Conservation (phyloP, 2,888 invertebrate genomes). For the Atrina japonica region DNA sequence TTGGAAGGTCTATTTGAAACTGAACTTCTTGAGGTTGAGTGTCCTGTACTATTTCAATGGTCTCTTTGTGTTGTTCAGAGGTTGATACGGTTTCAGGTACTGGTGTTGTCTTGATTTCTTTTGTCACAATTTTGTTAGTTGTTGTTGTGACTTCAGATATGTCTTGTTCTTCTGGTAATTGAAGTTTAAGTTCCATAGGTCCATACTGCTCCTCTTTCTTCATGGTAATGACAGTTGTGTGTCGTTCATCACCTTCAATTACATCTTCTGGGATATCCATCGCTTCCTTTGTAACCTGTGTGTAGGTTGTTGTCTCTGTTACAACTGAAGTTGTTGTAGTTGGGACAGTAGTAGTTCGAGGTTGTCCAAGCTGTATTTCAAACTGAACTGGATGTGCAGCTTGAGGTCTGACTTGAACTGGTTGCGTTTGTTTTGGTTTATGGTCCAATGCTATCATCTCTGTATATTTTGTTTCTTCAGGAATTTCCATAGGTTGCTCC, state of each 20-base stretch:
- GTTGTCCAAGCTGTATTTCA: constrained; percentile 68
- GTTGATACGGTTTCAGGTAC: constrained; percentile 40
- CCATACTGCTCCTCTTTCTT: constrained; percentile 60
- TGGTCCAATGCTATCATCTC: constrained; percentile 57
- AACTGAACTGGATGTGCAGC: constrained; percentile 44
- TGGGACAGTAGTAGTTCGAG: constrained; percentile 43
- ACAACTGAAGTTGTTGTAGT: constrained; percentile 59
- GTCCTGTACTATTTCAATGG: constrained; percentile 72
- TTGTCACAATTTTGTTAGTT: constrained; percentile 63
- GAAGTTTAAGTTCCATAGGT: constrained; percentile 63
- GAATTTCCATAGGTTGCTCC: constrained; percentile 54
- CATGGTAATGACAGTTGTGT: constrained; percentile 62
- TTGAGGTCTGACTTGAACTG: constrained; percentile 22
- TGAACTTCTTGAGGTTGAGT: constrained; percentile 63
- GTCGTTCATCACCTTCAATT: constrained; percentile 62
- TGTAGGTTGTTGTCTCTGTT: constrained; percentile 62
- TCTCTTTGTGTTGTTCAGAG: constrained; percentile 69
- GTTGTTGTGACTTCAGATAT: constrained; percentile 57
- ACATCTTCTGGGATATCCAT: constrained; percentile 58
- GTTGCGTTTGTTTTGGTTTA: constrained; percentile 38
- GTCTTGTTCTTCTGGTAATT: constrained; percentile 59
- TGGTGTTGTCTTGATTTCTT: constrained; percentile 64
- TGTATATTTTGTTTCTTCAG: constrained; percentile 55
- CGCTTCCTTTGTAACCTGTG: constrained; percentile 53
- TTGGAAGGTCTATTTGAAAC: constrained; percentile 58